These are phyloP conservation scores for Xenopus borealis DNA, from an alignment of 2,113 vertebrate genomes.

Conservation along the genomic window DNA sequence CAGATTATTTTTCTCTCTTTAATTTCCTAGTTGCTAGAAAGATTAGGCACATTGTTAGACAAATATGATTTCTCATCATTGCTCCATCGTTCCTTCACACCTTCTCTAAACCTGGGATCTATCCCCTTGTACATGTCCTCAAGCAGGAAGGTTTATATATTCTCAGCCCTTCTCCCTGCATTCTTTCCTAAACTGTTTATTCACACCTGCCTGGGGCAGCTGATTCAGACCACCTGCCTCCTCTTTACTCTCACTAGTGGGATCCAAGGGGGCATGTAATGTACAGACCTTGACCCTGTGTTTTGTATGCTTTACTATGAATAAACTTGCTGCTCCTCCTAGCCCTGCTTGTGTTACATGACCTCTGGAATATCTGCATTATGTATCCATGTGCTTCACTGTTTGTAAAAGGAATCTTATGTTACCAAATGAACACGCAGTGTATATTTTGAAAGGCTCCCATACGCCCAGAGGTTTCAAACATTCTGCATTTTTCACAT, in stretches of 20 bases:
- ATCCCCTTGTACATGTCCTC: slow-evolving; percentile 13
- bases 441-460: no score
- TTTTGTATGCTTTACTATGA: slow-evolving; percentile 41
- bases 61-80: neutral
- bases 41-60: slow-evolving; percentile 15
- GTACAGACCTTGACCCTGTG: slow-evolving; percentile 30
- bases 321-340: slow-evolving; percentile 42
- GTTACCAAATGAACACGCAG: no score
- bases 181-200: neutral
- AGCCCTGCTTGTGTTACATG: neutral
- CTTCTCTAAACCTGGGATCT: neutral
- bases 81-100: neutral
- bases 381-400: neutral
- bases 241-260: slow-evolving; percentile 9
- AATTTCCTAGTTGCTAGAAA: neutral
- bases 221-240: neutral
- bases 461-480: no score
- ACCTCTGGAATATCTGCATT: neutral
- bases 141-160: neutral
- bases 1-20: neutral
- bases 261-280: slow-evolving; percentile 9
- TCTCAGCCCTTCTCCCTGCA: neutral
- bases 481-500: no score
- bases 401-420: neutral
- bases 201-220: slow-evolving; percentile 15